Conservation (phyloP, 64 coral and sea anemone genomes). For the Astreopora myriophthalma region DNA sequence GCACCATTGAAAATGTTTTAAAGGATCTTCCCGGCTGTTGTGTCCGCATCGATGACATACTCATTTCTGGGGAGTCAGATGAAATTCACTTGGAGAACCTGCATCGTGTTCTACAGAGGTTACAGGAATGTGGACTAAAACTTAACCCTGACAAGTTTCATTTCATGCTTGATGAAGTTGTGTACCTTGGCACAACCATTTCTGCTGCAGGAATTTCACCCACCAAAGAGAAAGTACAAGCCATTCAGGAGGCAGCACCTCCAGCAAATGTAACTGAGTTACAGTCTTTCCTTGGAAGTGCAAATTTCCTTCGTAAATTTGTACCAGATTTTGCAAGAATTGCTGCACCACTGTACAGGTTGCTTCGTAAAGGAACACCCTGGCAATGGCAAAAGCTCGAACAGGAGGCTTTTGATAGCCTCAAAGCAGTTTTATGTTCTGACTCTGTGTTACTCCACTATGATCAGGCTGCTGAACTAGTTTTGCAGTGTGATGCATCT, state of each 20-base stretch:
- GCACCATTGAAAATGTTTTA: conserved; percentile 41
- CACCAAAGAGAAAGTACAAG: background rate
- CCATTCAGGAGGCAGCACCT: background rate
- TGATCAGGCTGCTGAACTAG: conserved; percentile 20
- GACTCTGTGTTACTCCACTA: conserved; percentile 46
- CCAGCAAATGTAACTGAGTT: background rate
- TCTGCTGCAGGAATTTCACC: conserved; percentile 20
- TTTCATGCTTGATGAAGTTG: conserved; percentile 25
- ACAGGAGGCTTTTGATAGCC: conserved; percentile 29
- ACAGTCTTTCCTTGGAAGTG: conserved; percentile 19
- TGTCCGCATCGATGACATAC: conserved; percentile 20
- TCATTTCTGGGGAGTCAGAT: conserved; percentile 11
- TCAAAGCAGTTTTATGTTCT: conserved; percentile 34
- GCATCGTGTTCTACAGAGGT: background rate
- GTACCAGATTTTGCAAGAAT: conserved; percentile 57
- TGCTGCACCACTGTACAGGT: conserved; percentile 16
- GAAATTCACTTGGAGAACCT: conserved; percentile 33
- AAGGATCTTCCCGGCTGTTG: conserved; percentile 17
- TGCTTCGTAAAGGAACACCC: conserved; percentile 46
- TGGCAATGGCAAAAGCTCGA: conserved; percentile 48
- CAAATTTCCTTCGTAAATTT: conserved; percentile 58
- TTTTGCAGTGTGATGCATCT: conserved; percentile 63
- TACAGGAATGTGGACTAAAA: conserved; percentile 18
- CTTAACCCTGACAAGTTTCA: background rate
- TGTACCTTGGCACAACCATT: conserved; percentile 34